These are phyloP conservation scores for Notodonta dromedarius DNA, from an alignment of 2,888 invertebrate species.

Conservation along the genomic window DNA sequence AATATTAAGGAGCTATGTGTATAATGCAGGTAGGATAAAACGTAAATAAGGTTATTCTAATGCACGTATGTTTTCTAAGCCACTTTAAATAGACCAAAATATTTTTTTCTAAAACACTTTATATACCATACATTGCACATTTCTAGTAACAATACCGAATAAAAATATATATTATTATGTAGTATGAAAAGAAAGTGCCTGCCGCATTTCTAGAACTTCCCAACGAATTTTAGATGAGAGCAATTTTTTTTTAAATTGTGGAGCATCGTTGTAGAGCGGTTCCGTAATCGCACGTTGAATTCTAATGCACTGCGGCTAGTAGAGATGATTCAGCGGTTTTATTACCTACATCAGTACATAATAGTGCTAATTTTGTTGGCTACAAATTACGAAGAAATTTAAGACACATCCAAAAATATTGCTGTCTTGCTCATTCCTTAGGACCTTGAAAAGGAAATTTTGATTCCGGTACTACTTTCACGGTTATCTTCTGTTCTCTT, in stretches of 20 bases:
- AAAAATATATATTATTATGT: neutral
- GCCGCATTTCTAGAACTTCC: neutral
- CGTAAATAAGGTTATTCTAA: too few species aligned
- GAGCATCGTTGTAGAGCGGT: neutral
- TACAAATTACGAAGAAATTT: too few species aligned
- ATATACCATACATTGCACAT: too few species aligned
- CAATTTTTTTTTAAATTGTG: neutral
- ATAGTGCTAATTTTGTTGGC: neutral
- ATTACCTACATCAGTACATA: neutral
- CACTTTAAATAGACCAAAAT: too few species aligned
- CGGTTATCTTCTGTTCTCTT: neutral
- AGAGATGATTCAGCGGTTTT: neutral
- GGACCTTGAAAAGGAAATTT: too few species aligned
- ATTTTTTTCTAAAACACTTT: too few species aligned
- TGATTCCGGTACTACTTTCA: neutral
- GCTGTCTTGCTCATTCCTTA: too few species aligned
- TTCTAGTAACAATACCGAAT: too few species aligned
- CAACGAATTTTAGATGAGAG: neutral
- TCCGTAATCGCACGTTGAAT: conserved; percentile 3
- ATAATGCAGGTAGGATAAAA: too few species aligned
- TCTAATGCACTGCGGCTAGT: neutral
- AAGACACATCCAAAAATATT: too few species aligned
- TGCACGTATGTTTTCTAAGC: too few species aligned
- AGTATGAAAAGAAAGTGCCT: conserved; percentile 1
- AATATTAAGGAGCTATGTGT: too few species aligned